phyloP scores from a whole-genome alignment of 2,113 vertebrate species.

The Sarotherodon lohbergeri region DNA sequence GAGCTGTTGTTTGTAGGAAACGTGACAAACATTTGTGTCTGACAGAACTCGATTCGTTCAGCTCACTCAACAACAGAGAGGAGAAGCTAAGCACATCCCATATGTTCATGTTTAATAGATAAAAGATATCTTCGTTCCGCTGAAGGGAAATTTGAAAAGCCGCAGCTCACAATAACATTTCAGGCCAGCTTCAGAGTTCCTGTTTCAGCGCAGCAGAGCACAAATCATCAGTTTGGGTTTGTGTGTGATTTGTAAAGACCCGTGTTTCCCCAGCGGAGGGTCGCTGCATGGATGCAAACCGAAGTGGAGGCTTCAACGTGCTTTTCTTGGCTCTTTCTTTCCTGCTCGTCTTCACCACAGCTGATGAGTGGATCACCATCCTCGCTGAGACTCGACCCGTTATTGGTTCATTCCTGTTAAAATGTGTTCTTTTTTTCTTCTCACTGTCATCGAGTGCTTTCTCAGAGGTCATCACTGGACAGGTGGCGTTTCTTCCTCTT shows the following conservation, averaged over 20 bases:
- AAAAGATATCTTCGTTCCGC: not conserved
- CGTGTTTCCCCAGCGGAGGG: not conserved
- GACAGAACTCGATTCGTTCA: not conserved
- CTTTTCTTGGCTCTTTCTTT: fast-evolving
- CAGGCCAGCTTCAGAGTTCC: not conserved
- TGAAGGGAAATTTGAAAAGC: not conserved
- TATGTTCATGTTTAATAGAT: not conserved
- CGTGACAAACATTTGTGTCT: not conserved
- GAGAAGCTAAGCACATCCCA: not conserved
- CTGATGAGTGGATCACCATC: not conserved
- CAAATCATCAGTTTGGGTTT: not conserved
- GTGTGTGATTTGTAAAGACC: not conserved
- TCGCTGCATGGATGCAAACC: not conserved
- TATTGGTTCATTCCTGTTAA: not conserved
- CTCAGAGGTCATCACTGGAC: not conserved
- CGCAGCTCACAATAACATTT: not conserved
- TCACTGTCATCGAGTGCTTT: not conserved
- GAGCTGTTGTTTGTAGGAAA: not conserved
- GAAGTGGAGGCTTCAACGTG: not conserved
- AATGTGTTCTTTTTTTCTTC: not conserved
- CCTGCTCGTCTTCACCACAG: not conserved
- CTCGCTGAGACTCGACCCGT: fast-evolving
- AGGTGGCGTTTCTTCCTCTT: fast-evolving
- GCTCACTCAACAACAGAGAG: not conserved
- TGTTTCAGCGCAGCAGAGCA: not conserved